Conservation (phyloP, 2,113 vertebrate genomes). For the Lynx canadensis region DNA sequence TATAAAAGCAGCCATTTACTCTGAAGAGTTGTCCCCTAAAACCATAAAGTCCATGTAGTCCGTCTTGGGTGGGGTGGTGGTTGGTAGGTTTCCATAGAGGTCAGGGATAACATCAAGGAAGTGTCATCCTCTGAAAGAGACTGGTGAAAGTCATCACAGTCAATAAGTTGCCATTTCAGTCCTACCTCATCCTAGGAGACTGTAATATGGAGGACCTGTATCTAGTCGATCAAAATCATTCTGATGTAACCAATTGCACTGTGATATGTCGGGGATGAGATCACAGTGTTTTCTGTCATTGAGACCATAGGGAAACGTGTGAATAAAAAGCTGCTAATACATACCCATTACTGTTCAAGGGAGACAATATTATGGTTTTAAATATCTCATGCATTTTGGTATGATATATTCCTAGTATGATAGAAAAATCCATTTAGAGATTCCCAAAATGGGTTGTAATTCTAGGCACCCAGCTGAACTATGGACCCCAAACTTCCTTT, state of each 20-base stretch:
- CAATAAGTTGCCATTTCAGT: background rate
- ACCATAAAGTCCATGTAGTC: background rate
- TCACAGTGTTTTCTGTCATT: background rate
- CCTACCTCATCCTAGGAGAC: background rate
- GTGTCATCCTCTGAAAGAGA: background rate
- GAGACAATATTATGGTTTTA: background rate
- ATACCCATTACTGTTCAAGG: background rate
- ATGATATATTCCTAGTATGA: background rate
- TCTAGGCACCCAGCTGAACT: background rate
- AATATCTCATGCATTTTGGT: background rate
- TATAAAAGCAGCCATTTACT: background rate
- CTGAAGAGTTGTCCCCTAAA: background rate
- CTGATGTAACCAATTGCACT: background rate
- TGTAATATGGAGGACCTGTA: background rate
- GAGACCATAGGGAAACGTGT: background rate
- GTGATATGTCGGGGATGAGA: background rate
- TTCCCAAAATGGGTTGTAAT: background rate
- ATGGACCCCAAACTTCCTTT: background rate
- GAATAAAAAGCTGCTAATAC: background rate
- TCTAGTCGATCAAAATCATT: background rate
- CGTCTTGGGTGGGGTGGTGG: background rate
- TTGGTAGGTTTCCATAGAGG: background rate
- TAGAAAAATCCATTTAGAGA: background rate
- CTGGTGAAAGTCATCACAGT: background rate
- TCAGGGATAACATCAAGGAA: background rate